Percentiles rank a stretch among this genome's conserved stretches.
phyloP scores from a whole-genome alignment of 2,113 vertebrate genomes.

The Podarcis raffonei region DNA sequence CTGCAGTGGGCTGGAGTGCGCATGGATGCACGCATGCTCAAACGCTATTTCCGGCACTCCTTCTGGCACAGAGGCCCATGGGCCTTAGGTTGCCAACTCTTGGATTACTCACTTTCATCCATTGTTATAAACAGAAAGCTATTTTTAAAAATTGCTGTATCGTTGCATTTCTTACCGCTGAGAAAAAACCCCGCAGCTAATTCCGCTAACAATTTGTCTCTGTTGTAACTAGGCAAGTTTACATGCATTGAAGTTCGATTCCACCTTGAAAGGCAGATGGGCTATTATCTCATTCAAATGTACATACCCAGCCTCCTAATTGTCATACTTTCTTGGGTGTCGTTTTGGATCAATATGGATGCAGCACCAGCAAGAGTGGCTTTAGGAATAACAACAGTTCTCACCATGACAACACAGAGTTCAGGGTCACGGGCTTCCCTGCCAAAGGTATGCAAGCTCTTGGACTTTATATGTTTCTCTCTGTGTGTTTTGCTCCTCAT shows the following conservation, averaged over 20 bases:
- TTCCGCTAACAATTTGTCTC: constrained; percentile 36
- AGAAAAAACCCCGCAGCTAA: not conserved
- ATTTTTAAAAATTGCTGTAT: not conserved
- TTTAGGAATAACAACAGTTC: constrained; percentile 95
- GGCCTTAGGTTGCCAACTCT: no score
- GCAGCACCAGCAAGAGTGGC: constrained; percentile 95
- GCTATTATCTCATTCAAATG: constrained; percentile 99
- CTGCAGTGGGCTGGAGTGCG: no score
- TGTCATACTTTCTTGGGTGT: constrained; percentile 96
- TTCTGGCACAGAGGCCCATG: no score
- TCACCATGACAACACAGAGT: constrained; percentile 98
- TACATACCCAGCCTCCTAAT: constrained; percentile 90
- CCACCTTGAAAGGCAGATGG: constrained; percentile 97
- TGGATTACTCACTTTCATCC: not conserved
- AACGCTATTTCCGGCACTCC: no score
- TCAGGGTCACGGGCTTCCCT: constrained; percentile 95
- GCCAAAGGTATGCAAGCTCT: constrained; percentile 83
- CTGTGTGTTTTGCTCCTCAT: not conserved
- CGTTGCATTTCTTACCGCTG: not conserved
- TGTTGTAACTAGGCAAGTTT: constrained; percentile 86
- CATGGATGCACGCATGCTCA: no score
- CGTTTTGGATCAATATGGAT: constrained; percentile 95
- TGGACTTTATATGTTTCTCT: not conserved
- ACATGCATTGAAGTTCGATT: constrained; percentile 97
- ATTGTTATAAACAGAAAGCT: not conserved